Evolutionary conservation across 1,140 invertebrate species (phyloP).

Genomic region (Zophobas atratus): DNA sequence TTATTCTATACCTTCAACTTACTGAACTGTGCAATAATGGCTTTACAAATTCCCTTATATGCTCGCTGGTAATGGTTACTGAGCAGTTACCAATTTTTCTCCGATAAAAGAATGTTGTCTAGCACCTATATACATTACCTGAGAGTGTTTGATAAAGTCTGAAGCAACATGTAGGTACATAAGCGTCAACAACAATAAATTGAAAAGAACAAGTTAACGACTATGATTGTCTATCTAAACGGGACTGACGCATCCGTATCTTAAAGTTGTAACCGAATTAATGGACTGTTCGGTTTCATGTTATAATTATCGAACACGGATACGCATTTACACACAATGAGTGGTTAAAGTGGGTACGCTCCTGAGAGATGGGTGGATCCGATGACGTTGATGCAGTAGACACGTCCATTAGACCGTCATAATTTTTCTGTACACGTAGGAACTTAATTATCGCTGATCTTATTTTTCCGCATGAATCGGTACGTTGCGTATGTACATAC

Average conservation of each 20-base stretch:
- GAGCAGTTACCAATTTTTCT: no score
- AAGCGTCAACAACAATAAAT: conserved; percentile 24
- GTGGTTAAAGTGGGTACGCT: conserved; percentile 52
- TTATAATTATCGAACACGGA: conserved; percentile 63
- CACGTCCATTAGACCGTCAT: conserved; percentile 42
- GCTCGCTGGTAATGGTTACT: no score
- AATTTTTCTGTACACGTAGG: not conserved
- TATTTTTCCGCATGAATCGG: conserved; percentile 37
- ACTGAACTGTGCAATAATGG: no score
- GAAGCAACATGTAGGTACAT: not conserved
- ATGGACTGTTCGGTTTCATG: conserved; percentile 61
- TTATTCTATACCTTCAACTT: no score
- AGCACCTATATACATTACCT: not conserved
- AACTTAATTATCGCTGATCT: conserved; percentile 31
- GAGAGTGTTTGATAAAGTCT: conserved; percentile 11
- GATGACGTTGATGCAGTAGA: conserved; percentile 27
- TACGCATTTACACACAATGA: conserved; percentile 64
- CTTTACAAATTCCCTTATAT: no score
- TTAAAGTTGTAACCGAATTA: conserved; percentile 58
- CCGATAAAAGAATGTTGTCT: not conserved
- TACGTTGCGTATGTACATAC: conserved; percentile 1
- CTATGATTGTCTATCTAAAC: conserved; percentile 34
- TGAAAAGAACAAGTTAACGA: conserved; percentile 11
- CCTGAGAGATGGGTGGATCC: conserved; percentile 52
- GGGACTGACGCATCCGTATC: conserved; percentile 47